Evolutionary conservation across 2,113 vertebrate species (phyloP).

Genomic region (Syrmaticus mikado): DNA sequence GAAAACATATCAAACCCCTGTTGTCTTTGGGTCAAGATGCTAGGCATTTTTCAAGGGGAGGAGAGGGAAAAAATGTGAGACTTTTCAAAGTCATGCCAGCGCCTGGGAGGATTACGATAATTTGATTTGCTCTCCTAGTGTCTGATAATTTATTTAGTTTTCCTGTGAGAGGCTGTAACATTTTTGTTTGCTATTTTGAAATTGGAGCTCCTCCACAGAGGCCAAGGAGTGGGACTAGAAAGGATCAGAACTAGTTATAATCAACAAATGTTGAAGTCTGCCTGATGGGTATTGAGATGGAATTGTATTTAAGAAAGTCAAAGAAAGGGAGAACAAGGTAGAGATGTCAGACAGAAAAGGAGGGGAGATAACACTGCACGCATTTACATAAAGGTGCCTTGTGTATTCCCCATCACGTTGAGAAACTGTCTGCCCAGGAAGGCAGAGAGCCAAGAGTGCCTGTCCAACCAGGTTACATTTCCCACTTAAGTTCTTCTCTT

Average conservation of each 20-base stretch:
- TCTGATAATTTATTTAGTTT: constrained; percentile 77
- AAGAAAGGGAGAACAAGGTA: neutral
- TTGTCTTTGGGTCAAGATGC: neutral
- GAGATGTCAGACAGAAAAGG: neutral
- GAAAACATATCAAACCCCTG: neutral
- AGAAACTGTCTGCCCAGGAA: neutral
- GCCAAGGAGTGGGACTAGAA: constrained; percentile 2
- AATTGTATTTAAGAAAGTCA: constrained; percentile 59
- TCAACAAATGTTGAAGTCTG: constrained; percentile 62
- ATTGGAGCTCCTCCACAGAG: constrained; percentile 65
- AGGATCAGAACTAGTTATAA: constrained; percentile 66
- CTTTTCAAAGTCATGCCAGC: constrained; percentile 61
- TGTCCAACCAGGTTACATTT: neutral
- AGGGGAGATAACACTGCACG: neutral
- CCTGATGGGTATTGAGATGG: constrained; percentile 62
- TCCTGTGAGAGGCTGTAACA: constrained; percentile 66
- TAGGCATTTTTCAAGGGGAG: neutral
- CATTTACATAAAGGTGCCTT: neutral
- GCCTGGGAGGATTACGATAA: constrained; percentile 60
- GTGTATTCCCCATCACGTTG: neutral
- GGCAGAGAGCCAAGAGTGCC: neutral
- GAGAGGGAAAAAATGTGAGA: neutral
- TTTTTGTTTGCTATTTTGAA: constrained; percentile 77
- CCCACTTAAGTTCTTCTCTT: neutral
- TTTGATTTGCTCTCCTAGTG: constrained; percentile 60